Conservation (phyloP, 2,888 invertebrate species). For the Lydus trimaculatus region DNA sequence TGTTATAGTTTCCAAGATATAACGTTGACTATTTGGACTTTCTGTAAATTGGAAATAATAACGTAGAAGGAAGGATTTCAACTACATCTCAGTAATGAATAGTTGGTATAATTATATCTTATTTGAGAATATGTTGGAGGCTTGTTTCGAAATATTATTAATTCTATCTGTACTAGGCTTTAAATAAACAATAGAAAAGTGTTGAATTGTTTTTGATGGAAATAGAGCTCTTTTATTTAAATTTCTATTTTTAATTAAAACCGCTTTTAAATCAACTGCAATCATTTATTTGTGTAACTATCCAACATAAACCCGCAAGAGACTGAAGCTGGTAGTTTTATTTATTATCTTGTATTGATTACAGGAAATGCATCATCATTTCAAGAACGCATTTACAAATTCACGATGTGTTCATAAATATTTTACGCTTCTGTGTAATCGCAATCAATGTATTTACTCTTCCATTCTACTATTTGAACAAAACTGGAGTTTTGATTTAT, state of each 20-base stretch:
- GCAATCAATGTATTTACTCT: background rate
- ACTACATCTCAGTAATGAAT: background rate
- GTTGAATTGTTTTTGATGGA: background rate
- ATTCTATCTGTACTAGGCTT: background rate
- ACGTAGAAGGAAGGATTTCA: background rate
- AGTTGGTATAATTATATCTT: background rate
- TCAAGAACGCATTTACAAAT: background rate
- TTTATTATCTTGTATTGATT: background rate
- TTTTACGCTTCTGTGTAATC: background rate
- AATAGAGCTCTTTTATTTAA: background rate
- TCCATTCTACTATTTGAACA: background rate
- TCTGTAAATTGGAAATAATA: constrained; percentile 39
- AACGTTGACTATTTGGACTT: constrained; percentile 58
- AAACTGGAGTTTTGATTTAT: background rate
- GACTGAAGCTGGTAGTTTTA: too few relatives aligned
- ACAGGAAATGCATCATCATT: too few relatives aligned
- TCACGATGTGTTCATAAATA: background rate
- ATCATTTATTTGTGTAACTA: background rate
- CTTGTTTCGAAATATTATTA: background rate
- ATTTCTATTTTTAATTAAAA: background rate
- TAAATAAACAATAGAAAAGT: background rate
- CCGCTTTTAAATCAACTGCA: background rate
- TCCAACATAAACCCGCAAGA: background rate
- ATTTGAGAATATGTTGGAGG: background rate
- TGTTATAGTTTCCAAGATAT: constrained; percentile 72